A percentile compares a stretch with the other conserved stretches of the same genome.
These are phyloP conservation scores for Meiosimyza platycephala DNA, from an alignment of 2,888 invertebrate genomes.

Conservation along the genomic window DNA sequence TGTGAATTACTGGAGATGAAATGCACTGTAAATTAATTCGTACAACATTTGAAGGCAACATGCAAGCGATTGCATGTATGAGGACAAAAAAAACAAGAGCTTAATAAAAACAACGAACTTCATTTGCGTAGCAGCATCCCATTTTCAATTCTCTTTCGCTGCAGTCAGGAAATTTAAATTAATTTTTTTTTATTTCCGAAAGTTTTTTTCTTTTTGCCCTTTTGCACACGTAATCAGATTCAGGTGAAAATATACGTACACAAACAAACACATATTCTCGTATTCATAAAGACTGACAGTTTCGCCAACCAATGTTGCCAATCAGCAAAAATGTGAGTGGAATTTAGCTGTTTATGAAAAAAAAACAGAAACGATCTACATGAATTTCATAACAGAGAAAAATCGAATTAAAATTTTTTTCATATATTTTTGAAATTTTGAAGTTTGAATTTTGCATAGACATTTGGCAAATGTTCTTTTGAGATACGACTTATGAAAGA, in stretches of 20 bases:
- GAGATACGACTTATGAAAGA: too few species aligned
- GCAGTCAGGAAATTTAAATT: constrained; percentile 32
- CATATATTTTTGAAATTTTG: too few species aligned
- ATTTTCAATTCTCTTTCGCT: constrained; percentile 19
- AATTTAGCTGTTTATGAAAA: too few species aligned
- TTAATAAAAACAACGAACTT: constrained; percentile 14
- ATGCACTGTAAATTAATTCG: neutral
- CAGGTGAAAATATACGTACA: constrained; percentile 6
- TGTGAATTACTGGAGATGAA: neutral
- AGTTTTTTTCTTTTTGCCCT: neutral
- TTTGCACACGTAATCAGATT: constrained; percentile 29
- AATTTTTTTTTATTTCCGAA: constrained; percentile 5
- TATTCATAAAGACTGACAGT: too few species aligned
- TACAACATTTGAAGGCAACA: neutral
- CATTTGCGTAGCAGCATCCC: constrained; percentile 12
- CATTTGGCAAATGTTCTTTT: too few species aligned
- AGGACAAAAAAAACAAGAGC: neutral
- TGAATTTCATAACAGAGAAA: too few species aligned
- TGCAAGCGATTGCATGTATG: neutral
- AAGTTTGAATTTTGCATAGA: too few species aligned
- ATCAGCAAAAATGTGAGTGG: too few species aligned
- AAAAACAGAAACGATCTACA: too few species aligned
- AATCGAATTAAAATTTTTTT: too few species aligned
- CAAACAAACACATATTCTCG: neutral
- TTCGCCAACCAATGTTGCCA: too few species aligned